Base-by-base conservation (phyloP, 2,888 invertebrate genomes). In the Caenorhabditis wallacei region DNA sequence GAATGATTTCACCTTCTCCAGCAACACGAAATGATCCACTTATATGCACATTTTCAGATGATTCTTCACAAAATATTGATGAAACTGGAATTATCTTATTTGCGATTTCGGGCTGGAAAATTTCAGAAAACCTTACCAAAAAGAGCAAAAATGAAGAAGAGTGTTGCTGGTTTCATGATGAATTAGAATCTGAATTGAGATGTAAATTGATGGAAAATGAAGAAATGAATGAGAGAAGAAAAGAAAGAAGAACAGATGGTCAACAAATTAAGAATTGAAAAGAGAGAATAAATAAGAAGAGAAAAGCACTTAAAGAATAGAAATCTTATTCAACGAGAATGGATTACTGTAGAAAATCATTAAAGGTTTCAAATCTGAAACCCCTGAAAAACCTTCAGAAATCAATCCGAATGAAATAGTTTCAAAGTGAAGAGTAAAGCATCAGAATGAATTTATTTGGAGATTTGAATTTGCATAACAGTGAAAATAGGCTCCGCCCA, bases 11-110 rank as follows among this genome's bases (percentile, higher is more conserved):
- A 18, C 66, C 61, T n/a, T 74, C 75, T n/a, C 43, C 83, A 2
- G 69, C 70, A 7, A 83, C 70, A 22, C 70, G 74, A 20, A 83
- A 83, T 16, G 64, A 64, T 3, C 79, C 75, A 16, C 68, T 79
- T 13, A 83, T 43, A 18, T 79, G 82, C 11, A 82, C 76, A 35
- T 71, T 63, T 40, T 75, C 71, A 46, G 63, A 20, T 26, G 69
- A 63, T 53, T 61, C 69, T 46, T 68, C 54, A 43, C 40, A 16
- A 2, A 8, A 20, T 18, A 48, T 20, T 18, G 46, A 18, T n/a
- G 61, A 10, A 16, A 56, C 71, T 71, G 51, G 26, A 40, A n/a
- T n/a, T n/a, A n/a, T n/a, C n/a, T n/a, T 40, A 40, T 10, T 2
- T 26, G 30, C 40, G 40, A 43, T 2, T 53, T 40, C 40, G 11